Conservation (phyloP, 2,797 vertebrate genomes). For the Myotis vivesi region DNA sequence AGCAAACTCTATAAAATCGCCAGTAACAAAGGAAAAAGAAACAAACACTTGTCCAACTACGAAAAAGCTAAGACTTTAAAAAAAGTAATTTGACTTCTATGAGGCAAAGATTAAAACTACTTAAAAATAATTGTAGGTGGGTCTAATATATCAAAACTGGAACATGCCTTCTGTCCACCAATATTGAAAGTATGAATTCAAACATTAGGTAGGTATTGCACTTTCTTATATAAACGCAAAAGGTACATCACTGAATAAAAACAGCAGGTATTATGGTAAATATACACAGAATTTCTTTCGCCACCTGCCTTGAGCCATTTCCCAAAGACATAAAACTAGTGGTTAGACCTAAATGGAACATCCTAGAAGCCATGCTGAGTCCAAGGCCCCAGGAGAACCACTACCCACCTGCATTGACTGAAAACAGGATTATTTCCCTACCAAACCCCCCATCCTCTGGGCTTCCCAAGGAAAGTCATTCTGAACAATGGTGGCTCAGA, state of each 20-base stretch:
- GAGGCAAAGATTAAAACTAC: neutral
- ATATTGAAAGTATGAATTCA: rapidly evolving
- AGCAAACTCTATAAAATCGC: neutral
- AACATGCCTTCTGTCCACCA: neutral
- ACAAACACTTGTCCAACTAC: neutral
- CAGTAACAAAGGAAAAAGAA: neutral
- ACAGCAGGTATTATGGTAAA: rapidly evolving
- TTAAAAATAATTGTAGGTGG: neutral
- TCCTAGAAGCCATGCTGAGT: no score
- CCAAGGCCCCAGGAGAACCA: no score
- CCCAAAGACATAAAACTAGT: neutral
- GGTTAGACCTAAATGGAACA: neutral
- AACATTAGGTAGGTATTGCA: rapidly evolving
- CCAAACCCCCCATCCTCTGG: neutral
- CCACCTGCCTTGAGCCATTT: rapidly evolving
- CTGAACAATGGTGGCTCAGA: rapidly evolving
- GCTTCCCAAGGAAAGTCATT: no score
- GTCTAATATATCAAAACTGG: rapidly evolving
- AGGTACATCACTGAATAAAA: rapidly evolving
- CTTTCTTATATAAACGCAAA: no score
- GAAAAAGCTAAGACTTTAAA: neutral
- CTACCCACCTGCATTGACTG: neutral
- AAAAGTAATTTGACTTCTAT: neutral
- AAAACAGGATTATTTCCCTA: neutral
- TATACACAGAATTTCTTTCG: rapidly evolving